Evolutionary conservation across 2,797 vertebrate genomes (phyloP).

Genomic region (Pyrocephalus nanus): DNA sequence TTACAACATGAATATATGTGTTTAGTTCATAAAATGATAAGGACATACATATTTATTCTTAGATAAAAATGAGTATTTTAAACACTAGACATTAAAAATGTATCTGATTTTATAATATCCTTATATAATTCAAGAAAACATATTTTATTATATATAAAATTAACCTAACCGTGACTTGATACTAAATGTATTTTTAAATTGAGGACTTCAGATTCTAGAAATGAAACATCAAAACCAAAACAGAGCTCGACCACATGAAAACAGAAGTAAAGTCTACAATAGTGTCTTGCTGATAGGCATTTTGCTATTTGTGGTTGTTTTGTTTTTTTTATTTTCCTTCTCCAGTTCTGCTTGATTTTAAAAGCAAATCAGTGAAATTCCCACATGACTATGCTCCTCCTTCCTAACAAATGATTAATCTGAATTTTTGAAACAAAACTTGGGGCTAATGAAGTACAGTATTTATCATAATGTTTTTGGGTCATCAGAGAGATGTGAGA

Average conservation of each 20-base stretch:
- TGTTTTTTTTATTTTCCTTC: neutral
- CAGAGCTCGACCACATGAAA: neutral
- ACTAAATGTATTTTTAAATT: neutral
- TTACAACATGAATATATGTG: neutral
- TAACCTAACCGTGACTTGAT: neutral
- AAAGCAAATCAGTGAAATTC: neutral
- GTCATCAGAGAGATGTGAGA: neutral
- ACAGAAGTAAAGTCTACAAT: neutral
- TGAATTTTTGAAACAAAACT: conserved; percentile 9
- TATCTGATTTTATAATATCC: neutral
- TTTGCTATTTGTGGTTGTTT: neutral
- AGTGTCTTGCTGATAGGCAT: neutral
- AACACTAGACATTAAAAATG: neutral
- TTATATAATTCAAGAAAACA: neutral
- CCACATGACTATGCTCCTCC: neutral
- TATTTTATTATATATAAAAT: neutral
- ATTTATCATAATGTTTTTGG: neutral
- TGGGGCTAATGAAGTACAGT: neutral
- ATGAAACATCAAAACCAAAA: neutral
- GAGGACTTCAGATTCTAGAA: neutral
- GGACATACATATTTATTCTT: neutral
- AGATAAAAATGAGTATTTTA: neutral
- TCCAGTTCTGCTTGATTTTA: neutral
- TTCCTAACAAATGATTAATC: neutral
- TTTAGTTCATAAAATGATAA: neutral